Base-by-base conservation (phyloP, 2,113 vertebrate species). In the Perognathus longimembris region DNA sequence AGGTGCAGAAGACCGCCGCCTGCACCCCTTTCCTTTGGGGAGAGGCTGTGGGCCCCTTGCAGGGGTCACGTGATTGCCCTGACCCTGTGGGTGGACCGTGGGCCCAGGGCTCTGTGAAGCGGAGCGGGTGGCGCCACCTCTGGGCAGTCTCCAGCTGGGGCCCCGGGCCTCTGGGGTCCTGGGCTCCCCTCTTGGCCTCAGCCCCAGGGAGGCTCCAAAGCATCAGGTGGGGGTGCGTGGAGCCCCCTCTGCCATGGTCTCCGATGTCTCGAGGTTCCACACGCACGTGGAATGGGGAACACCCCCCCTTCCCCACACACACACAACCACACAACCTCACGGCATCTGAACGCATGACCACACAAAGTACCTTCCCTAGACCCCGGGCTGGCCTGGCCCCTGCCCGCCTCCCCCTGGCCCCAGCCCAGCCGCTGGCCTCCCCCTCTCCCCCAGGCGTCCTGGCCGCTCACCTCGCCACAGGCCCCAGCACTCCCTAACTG, bases 351-450 rank as follows among this genome's bases (percentile, higher is more conserved):
- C 22, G 17, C 24, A 1, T n/a, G 21, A 28, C 7, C 1, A 57
- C n/a, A 59, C 40, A 34, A 24, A 1, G n/a, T 59, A 61, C 50
- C 61, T 14, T 32, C 22, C 34, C 5, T 18, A 32, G 12, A 54
- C 67, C 82, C 50, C n/a, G n/a, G n/a, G n/a, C n/a, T 22, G 34
- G 82, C 34, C 54, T 22, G 26, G 28, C 12, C 17, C 22, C 0
- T 7, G 3, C 14, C 40, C 7, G 24, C 10, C n/a, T 0, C 3
- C 1, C 21, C 1, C n/a, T n/a, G n/a, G n/a, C n/a, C n/a, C n/a
- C n/a, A n/a, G n/a, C n/a, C n/a, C n/a, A n/a, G n/a, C n/a, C n/a
- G n/a, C n/a, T n/a, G n/a, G n/a, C n/a, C n/a, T n/a, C n/a, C n/a
- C n/a, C n/a, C n/a, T n/a, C n/a, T n/a, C n/a, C n/a, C n/a, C n/a